phyloP scores from a whole-genome alignment of 2,797 vertebrate species.

The Amphiprion clarkii region DNA sequence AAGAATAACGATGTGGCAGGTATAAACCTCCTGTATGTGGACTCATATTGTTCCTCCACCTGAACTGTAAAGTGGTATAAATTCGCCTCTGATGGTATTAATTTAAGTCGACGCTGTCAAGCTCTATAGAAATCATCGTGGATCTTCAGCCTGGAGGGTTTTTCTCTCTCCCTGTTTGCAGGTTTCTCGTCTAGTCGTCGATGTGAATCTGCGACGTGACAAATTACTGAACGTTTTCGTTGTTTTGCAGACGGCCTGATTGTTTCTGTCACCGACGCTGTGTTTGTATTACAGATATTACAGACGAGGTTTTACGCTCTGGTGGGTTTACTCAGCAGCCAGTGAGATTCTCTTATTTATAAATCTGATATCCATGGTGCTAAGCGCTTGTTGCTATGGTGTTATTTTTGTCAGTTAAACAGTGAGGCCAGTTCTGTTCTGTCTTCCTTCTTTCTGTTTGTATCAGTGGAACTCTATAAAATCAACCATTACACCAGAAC shows the following conservation, averaged over 20 bases:
- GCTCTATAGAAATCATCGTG: background rate
- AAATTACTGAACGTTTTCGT: conserved; percentile 1
- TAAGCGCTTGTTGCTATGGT: conserved; percentile 8
- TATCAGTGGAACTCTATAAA: background rate
- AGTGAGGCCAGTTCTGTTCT: background rate
- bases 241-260: conserved; percentile 27
- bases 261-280: conserved; percentile 1
- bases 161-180: conserved; percentile 9
- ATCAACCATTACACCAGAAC: background rate
- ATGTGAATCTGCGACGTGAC: conserved; percentile 10
- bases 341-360: conserved; percentile 8
- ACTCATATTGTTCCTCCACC: background rate
- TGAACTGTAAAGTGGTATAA: conserved; percentile 3
- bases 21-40: too few species aligned
- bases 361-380: background rate
- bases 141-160: conserved; percentile 12
- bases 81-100: background rate
- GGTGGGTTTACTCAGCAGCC: background rate
- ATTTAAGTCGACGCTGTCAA: background rate
- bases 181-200: conserved; percentile 14
- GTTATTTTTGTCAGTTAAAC: conserved; percentile 5
- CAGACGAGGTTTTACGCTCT: background rate
- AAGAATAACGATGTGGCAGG: too few species aligned
- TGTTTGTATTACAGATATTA: background rate
- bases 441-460: background rate